phyloP scores from a whole-genome alignment of 2,888 invertebrate species.

The Atrina japonica region DNA sequence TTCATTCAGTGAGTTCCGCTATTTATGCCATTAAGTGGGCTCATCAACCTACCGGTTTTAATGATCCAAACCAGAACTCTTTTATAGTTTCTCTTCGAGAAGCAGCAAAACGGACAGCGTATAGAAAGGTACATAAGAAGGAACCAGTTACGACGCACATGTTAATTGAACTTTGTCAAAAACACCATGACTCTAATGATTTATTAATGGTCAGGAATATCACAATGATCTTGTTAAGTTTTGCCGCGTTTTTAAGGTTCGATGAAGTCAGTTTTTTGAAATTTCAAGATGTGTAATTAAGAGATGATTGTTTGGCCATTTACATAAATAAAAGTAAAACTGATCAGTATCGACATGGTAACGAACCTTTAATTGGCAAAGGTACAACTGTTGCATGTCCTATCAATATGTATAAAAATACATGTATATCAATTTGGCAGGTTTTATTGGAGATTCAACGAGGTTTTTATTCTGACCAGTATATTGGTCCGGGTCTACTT shows the following conservation, averaged over 20 bases:
- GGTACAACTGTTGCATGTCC: slow-evolving; percentile 49
- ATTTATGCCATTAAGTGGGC: slow-evolving; percentile 45
- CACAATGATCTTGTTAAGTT: slow-evolving; percentile 27
- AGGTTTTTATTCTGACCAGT: slow-evolving; percentile 7
- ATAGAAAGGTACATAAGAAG: slow-evolving; percentile 37
- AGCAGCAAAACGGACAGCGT: slow-evolving; percentile 31
- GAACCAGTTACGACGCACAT: slow-evolving; percentile 35
- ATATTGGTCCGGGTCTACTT: slow-evolving; percentile 29
- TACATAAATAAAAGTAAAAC: slow-evolving; percentile 48
- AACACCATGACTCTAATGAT: slow-evolving; percentile 17
- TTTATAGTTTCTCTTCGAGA: slow-evolving; percentile 32
- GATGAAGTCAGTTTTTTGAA: slow-evolving; percentile 11
- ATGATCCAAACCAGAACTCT: slow-evolving; percentile 36
- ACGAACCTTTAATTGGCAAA: slow-evolving; percentile 43
- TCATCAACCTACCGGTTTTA: slow-evolving; percentile 17
- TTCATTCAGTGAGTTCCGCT: slow-evolving; percentile 23
- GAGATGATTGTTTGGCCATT: slow-evolving; percentile 36
- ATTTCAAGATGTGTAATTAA: slow-evolving; percentile 24
- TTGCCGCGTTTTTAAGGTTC: slow-evolving; percentile 26
- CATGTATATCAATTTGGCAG: slow-evolving; percentile 33
- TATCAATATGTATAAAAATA: slow-evolving; percentile 37
- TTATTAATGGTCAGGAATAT: slow-evolving; percentile 13
- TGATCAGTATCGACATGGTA: slow-evolving; percentile 45
- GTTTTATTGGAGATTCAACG: not conserved
- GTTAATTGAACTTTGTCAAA: slow-evolving; percentile 28